Percentiles rank a stretch among this genome's conserved stretches.
Conservation (phyloP, 1,140 invertebrate species). For the Thaumatotibia leucotreta region DNA sequence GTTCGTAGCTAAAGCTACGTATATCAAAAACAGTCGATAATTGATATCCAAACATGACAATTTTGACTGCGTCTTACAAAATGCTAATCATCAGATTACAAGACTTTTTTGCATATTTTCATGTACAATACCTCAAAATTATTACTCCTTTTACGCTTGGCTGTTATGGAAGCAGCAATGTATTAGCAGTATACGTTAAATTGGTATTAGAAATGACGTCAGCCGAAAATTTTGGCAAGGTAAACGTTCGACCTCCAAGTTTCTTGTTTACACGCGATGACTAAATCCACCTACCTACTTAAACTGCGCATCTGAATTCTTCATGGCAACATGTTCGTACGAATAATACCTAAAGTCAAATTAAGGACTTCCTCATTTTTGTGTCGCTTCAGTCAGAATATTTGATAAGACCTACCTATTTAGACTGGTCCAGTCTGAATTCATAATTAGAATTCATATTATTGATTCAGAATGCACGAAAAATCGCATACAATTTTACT, state of each 20-base stretch:
- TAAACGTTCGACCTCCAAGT: conserved; percentile 55
- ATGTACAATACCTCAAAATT: neutral
- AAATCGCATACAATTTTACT: too few relatives aligned
- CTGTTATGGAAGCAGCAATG: neutral
- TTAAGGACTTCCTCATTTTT: too few relatives aligned
- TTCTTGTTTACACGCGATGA: conserved; percentile 24
- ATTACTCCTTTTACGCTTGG: too few relatives aligned
- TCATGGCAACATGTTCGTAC: neutral
- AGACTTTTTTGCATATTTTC: neutral
- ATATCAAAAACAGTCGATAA: neutral
- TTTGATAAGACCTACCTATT: too few relatives aligned
- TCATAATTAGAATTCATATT: too few relatives aligned
- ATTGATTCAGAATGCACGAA: too few relatives aligned
- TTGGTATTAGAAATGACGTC: conserved; percentile 40
- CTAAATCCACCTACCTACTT: conserved; percentile 30
- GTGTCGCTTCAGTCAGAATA: too few relatives aligned
- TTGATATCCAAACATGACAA: conserved; percentile 31
- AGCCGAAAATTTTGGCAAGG: conserved; percentile 65
- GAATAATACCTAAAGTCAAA: neutral
- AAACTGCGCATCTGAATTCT: conserved; percentile 50
- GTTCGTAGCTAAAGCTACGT: neutral
- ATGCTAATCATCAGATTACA: conserved; percentile 21
- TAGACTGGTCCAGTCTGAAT: too few relatives aligned
- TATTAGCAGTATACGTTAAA: neutral
- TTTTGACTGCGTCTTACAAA: conserved; percentile 35